Evolutionary conservation across 2,797 vertebrate species (phyloP).

Genomic region (Gila robusta): DNA sequence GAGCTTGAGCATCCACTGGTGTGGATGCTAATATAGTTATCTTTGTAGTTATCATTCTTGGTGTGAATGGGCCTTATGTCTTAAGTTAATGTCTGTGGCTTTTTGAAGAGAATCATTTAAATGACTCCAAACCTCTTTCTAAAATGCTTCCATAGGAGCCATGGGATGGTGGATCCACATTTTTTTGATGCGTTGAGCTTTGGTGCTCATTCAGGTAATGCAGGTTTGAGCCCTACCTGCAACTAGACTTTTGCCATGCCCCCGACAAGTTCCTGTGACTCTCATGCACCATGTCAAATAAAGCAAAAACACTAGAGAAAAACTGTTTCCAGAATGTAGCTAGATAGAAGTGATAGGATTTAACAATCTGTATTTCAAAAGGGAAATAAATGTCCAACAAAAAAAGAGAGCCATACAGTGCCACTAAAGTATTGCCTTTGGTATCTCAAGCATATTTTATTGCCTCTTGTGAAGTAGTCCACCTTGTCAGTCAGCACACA

Average conservation of each 20-base stretch:
- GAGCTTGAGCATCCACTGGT: not conserved
- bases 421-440: conserved; percentile 67
- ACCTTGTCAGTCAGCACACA: conserved; percentile 77
- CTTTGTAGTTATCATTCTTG: not conserved
- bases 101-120: not conserved
- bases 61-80: too few species aligned
- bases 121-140: not conserved
- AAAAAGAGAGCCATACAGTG: conserved; percentile 59
- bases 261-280: not conserved
- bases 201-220: not conserved
- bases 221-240: not conserved
- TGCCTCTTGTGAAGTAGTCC: conserved; percentile 79
- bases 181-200: not conserved
- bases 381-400: conserved; percentile 59
- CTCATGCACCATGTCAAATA: not conserved
- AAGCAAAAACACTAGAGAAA: conserved; percentile 15
- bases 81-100: not conserved
- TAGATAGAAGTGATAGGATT: not conserved
- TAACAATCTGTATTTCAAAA: conserved; percentile 48
- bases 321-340: not conserved
- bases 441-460: conserved; percentile 75
- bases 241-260: not conserved
- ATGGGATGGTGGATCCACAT: not conserved
- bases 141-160: too few species aligned
- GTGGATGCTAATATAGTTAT: not conserved